Conservation (phyloP, 2,888 invertebrate species). For the Drosophila falleni region DNA sequence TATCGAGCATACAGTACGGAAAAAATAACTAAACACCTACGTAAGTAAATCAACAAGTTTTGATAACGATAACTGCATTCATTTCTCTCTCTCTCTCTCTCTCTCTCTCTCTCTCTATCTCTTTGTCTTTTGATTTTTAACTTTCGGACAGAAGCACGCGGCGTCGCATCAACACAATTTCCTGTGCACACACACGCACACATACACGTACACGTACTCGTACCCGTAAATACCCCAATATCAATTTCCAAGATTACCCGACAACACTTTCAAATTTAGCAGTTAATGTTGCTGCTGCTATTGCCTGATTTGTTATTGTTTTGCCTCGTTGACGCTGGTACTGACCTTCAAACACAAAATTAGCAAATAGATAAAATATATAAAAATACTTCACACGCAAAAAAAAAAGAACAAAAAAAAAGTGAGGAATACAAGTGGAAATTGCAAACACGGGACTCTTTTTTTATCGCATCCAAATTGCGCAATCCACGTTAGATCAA, state of each 20-base stretch:
- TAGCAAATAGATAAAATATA: constrained; percentile 67
- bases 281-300: constrained; percentile 44
- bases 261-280: constrained; percentile 24
- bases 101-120: constrained; percentile 1
- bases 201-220: too few relatives aligned
- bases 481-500: constrained; percentile 38
- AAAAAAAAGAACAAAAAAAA: constrained; percentile 1
- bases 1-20: background rate
- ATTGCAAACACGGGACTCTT: constrained; percentile 42
- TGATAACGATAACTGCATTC: constrained; percentile 49
- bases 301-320: constrained; percentile 24
- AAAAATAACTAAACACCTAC: constrained; percentile 21
- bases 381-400: constrained; percentile 35
- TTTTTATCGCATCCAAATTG: constrained; percentile 45
- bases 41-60: constrained; percentile 39
- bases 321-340: constrained; percentile 65
- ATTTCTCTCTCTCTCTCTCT: constrained; percentile 1
- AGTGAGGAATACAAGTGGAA: constrained; percentile 8
- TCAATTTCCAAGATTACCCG: constrained; percentile 66
- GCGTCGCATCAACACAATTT: constrained; percentile 55
- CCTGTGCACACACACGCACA: constrained; percentile 57
- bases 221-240: constrained; percentile 62
- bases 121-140: constrained; percentile 29
- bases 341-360: constrained; percentile 77
- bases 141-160: constrained; percentile 20